Conservation (phyloP, 2,888 invertebrate genomes). For the Lasioglossum leucozonium region DNA sequence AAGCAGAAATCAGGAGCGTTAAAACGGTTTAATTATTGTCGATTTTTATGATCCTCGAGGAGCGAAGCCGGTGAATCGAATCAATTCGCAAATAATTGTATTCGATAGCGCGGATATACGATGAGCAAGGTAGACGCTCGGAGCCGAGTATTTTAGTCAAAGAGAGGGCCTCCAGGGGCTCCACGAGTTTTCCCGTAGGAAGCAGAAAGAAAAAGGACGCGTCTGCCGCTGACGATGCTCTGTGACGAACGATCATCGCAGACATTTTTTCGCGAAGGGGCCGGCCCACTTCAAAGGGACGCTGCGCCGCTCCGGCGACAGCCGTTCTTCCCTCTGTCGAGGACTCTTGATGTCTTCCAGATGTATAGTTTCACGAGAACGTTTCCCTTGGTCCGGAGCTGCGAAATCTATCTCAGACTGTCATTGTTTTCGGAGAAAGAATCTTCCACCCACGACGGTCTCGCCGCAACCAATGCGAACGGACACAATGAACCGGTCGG, state of each 20-base stretch:
- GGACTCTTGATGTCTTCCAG: background rate
- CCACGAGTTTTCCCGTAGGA: background rate
- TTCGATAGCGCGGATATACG: background rate
- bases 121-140: background rate
- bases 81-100: background rate
- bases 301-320: slow-evolving; percentile 18
- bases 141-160: background rate
- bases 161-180: background rate
- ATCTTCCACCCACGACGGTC: background rate
- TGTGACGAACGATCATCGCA: slow-evolving; percentile 56
- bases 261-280: slow-evolving; percentile 44
- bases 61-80: background rate
- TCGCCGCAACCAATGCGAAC: background rate
- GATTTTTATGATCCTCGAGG: background rate
- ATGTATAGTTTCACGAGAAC: slow-evolving; percentile 31
- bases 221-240: slow-evolving; percentile 33
- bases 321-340: slow-evolving; percentile 33
- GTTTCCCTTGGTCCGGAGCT: background rate
- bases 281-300: slow-evolving; percentile 36
- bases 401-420: background rate
- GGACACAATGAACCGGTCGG: background rate
- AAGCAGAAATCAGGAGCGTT: background rate
- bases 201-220: background rate
- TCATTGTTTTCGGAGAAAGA: background rate
- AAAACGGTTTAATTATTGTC: background rate